These are phyloP conservation scores for Anoplolepis gracilipes DNA, from an alignment of 1,140 invertebrate species.

Conservation along the genomic window DNA sequence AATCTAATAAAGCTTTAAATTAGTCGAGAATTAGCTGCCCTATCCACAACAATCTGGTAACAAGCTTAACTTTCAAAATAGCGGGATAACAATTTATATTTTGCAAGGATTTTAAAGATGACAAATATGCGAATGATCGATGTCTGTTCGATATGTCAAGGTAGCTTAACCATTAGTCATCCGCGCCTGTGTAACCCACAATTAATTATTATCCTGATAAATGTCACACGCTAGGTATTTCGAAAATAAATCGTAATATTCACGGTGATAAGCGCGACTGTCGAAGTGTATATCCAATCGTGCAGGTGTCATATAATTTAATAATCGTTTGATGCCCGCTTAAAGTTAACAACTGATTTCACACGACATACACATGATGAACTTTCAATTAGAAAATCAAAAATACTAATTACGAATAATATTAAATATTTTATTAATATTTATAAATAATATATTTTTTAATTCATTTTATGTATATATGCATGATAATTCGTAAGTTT, in stretches of 20 bases:
- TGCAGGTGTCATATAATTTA: slow-evolving; percentile 49
- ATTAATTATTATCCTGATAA: slow-evolving; percentile 79
- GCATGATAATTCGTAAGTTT: not conserved
- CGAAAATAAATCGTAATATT: slow-evolving; percentile 66
- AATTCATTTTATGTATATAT: not conserved
- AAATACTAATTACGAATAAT: not conserved
- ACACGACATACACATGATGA: not conserved
- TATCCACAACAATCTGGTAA: not conserved
- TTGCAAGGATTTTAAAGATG: slow-evolving; percentile 17
- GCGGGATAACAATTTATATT: slow-evolving; percentile 5
- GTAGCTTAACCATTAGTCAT: slow-evolving; percentile 65
- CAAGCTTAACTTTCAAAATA: not conserved
- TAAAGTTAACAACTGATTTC: slow-evolving; percentile 18
- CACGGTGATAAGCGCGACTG: slow-evolving; percentile 4
- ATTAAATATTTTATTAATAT: too few species aligned
- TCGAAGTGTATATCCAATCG: slow-evolving; percentile 62
- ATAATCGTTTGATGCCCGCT: slow-evolving; percentile 40
- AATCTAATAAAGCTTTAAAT: not conserved
- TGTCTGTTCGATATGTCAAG: slow-evolving; percentile 61
- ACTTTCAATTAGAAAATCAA: slow-evolving; percentile 16
- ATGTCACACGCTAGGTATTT: slow-evolving; percentile 53
- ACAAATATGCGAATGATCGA: slow-evolving; percentile 47
- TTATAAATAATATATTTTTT: slow-evolving; percentile 8
- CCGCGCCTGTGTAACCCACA: slow-evolving; percentile 56
- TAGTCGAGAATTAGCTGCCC: not conserved